Conservation (phyloP, 2,888 invertebrate species). For the Pheosia gnoma region DNA sequence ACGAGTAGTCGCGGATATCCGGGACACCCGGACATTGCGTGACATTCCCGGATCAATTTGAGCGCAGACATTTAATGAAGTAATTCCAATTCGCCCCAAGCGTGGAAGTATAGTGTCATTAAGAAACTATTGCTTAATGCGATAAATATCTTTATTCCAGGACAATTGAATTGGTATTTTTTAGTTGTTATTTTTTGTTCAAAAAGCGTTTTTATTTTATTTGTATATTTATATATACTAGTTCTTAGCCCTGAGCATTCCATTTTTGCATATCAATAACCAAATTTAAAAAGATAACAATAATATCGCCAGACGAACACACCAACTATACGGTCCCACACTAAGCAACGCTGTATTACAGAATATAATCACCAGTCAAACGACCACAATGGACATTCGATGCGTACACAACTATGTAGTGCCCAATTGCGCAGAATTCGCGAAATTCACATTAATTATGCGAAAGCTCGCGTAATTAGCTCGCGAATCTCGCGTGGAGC, state of each 20-base stretch:
- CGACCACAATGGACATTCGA: not conserved
- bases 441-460: conserved; percentile 29
- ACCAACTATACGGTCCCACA: no score
- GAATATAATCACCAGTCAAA: no score
- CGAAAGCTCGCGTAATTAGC: conserved; percentile 19
- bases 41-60: conserved; percentile 10
- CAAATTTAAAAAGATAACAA: no score
- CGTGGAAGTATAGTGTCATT: conserved; percentile 10
- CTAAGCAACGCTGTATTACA: no score
- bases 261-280: no score
- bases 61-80: conserved; percentile 23
- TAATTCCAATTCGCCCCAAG: conserved; percentile 22
- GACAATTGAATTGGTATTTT: not conserved
- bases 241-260: no score
- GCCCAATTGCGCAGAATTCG: conserved; percentile 3
- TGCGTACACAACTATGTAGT: not conserved
- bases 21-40: conserved; percentile 41
- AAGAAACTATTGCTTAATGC: conserved; percentile 7
- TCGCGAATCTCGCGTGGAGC: conserved; percentile 22
- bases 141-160: conserved; percentile 6
- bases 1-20: conserved; percentile 44
- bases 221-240: no score
- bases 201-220: not conserved
- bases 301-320: no score
- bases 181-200: not conserved